Percentiles rank a stretch among this genome's conserved stretches.
phyloP scores from a whole-genome alignment of 2,888 invertebrate species.

The Reticulitermes lucifugus region DNA sequence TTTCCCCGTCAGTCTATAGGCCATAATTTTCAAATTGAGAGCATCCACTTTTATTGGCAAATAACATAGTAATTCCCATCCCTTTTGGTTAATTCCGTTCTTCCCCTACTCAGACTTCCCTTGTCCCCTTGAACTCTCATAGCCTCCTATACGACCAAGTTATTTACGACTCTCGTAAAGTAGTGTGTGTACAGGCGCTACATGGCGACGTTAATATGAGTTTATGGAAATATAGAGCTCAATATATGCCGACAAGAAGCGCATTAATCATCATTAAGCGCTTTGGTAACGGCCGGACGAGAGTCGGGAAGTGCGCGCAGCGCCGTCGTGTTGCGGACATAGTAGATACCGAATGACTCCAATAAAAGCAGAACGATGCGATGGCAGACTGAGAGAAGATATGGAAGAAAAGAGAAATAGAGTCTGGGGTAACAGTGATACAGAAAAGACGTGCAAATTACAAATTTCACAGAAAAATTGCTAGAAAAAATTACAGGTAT shows the following conservation, averaged over 20 bases:
- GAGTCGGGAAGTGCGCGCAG: not conserved
- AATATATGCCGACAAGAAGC: slow-evolving; percentile 64
- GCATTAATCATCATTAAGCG: slow-evolving; percentile 63
- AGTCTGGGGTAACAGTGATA: too few relatives aligned
- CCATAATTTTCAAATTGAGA: slow-evolving; percentile 39
- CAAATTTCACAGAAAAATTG: too few relatives aligned
- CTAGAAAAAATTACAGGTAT: too few relatives aligned
- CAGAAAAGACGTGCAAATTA: too few relatives aligned
- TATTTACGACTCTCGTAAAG: slow-evolving; percentile 49
- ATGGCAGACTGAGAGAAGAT: slow-evolving; percentile 19
- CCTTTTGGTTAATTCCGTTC: slow-evolving; percentile 48
- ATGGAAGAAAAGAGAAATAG: not conserved
- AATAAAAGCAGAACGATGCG: slow-evolving; percentile 48
- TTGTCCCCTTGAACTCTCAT: not conserved
- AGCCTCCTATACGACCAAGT: slow-evolving; percentile 41
- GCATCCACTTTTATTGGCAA: slow-evolving; percentile 59
- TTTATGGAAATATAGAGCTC: slow-evolving; percentile 71
- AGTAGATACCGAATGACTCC: slow-evolving; percentile 27
- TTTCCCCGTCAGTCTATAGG: not conserved
- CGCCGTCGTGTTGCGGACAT: not conserved
- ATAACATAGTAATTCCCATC: slow-evolving; percentile 57
- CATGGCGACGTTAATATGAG: slow-evolving; percentile 69
- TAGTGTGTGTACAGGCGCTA: slow-evolving; percentile 58
- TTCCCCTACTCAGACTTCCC: not conserved
- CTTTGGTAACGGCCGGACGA: slow-evolving; percentile 52